Percentiles rank a stretch among this genome's conserved stretches.
Conservation (phyloP, 2,113 vertebrate species). For the Neotragus pygmaeus region DNA sequence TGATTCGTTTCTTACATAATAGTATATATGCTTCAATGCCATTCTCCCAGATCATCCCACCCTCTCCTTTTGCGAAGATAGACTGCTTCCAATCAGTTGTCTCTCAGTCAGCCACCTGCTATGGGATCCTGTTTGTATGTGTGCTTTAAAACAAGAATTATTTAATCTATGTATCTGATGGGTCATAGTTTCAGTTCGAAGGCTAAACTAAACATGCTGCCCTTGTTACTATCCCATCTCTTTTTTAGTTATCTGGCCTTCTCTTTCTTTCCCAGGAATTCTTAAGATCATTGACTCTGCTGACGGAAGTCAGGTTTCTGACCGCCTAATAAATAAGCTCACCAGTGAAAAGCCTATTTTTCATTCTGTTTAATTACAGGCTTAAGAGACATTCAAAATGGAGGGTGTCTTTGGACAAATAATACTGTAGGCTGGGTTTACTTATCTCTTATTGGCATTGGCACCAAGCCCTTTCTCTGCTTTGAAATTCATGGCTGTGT, state of each 20-base stretch:
- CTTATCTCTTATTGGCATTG: slow-evolving; percentile 52
- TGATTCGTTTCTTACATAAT: no score
- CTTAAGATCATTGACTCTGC: slow-evolving; percentile 53
- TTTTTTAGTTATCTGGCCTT: slow-evolving; percentile 23
- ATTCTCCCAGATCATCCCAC: no score
- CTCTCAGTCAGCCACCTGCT: background rate
- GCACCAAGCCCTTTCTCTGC: slow-evolving; percentile 56
- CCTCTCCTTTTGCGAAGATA: no score
- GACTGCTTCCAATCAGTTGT: background rate
- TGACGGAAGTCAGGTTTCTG: slow-evolving; percentile 54
- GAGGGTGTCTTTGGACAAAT: slow-evolving; percentile 59
- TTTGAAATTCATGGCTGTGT: slow-evolving; percentile 59
- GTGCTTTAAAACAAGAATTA: background rate
- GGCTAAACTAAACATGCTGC: background rate
- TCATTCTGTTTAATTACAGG: slow-evolving; percentile 65
- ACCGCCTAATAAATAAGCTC: slow-evolving; percentile 58
- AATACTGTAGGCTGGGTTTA: slow-evolving; percentile 53
- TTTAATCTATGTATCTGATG: background rate
- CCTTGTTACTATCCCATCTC: background rate
- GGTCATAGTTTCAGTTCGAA: background rate
- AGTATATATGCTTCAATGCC: no score
- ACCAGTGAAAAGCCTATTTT: slow-evolving; percentile 57
- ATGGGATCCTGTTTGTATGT: background rate
- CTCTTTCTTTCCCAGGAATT: slow-evolving; percentile 25
- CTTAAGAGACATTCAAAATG: slow-evolving; percentile 67